A percentile compares a stretch with the other conserved stretches of the same genome.
Evolutionary conservation across 1,140 invertebrate genomes (phyloP).

Genomic region (Meloidogyne exigua): DNA sequence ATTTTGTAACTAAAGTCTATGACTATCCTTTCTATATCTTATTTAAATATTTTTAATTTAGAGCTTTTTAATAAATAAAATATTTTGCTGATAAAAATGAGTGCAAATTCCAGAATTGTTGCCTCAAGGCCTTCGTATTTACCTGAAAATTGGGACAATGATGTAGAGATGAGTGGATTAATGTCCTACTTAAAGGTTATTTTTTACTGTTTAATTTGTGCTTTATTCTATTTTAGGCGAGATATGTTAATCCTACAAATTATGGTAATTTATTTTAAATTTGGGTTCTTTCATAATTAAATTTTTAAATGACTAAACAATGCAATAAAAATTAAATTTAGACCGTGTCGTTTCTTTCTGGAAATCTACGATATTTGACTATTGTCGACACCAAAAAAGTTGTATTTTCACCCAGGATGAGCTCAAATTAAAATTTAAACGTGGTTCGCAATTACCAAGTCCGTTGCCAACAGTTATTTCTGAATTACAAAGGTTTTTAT

Average conservation of each 20-base stretch:
- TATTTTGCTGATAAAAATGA: too few species aligned
- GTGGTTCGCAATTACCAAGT: constrained; percentile 54
- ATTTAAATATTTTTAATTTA: too few species aligned
- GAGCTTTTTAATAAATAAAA: too few species aligned
- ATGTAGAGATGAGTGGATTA: constrained; percentile 50
- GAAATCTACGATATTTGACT: constrained; percentile 44
- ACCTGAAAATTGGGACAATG: constrained; percentile 52
- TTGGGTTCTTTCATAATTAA: not conserved
- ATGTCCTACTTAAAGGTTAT: constrained; percentile 47
- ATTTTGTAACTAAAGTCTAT: too few species aligned
- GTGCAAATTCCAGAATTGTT: not conserved
- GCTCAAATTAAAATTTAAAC: constrained; percentile 50
- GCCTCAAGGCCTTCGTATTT: constrained; percentile 41
- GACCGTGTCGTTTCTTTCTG: constrained; percentile 54
- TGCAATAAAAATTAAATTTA: not conserved
- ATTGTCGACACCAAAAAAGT: constrained; percentile 54
- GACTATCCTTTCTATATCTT: too few species aligned
- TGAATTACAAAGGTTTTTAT: constrained; percentile 46
- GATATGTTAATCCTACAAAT: constrained; percentile 53
- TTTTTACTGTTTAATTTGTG: constrained; percentile 3
- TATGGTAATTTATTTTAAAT: constrained; percentile 31
- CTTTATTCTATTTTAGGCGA: constrained; percentile 32
- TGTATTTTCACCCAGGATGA: constrained; percentile 48
- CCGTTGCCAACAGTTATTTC: constrained; percentile 44
- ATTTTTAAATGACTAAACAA: too few species aligned